Base-by-base conservation (phyloP, 2,797 vertebrate genomes). In the Alca torda region DNA sequence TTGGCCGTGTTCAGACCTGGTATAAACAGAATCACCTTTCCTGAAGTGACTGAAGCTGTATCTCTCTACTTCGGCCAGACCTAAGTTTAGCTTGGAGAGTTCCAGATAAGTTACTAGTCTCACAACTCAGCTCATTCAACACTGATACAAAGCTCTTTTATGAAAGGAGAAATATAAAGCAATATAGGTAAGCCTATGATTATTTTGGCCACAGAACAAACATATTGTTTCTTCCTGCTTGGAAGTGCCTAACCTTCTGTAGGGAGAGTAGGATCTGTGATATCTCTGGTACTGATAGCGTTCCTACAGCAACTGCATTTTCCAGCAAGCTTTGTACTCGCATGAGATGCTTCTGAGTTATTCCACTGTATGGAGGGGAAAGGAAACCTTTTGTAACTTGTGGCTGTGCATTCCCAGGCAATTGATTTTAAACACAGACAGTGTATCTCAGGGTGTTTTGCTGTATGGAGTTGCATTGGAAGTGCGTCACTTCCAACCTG, bases 141-240 rank as follows among this genome's bases (percentile, higher is more conserved):
- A 64, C 33, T 1, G 11, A 78, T 83, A 93, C 89, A 95, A 95
- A 95, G 87, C 84, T 84, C 79, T 73, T 85, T 85, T 84, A 90
- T 91, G 79, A 87, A 90, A 74, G 61, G 28, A 74, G 60, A 87
- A 94, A 82, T 90, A 89, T 16, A 56, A 85, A 87, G 41, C 51
- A 81, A 18, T 73, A 61, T 76, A 95, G 43, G 59, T 74, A 92
- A 95, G 37, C 59, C 72, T 80, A 0, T 89, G 93, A 92, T 93
- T 96, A 75, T 64, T 91, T 90, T 96, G 73, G 79, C 92, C 31
- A 46, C 39, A 79, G 95, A 93, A 86, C 93, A 93, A 93, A 77
- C 82, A 74, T 90, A 24, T 4, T 64, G 33, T 95, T 95, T 91
- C 91, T 91, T 94, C 86, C 93, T 92, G 57, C 84, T 88, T 92